Base-by-base conservation (phyloP, 2,797 vertebrate species). In the Labeo calbasu region DNA sequence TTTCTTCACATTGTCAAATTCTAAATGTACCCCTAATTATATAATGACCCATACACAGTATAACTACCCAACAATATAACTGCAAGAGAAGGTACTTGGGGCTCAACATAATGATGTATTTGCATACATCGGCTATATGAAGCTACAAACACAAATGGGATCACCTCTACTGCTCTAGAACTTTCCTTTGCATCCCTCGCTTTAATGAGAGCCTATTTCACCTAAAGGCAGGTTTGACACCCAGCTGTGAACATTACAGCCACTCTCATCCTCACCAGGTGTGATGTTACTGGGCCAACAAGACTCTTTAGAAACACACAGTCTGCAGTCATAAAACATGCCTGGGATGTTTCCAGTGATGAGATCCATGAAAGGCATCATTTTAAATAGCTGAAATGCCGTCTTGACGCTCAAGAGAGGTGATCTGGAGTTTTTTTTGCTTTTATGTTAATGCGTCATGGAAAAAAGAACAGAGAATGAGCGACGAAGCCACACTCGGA, bases 271-370 rank as follows among this genome's bases (percentile, higher is more conserved):
- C 51, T 71, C 50, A 28, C 81, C 84, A 86, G 86, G 85, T 87
- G 85, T 65, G 76, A 83, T 15, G 76, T 73, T 40, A 48, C 46
- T 36, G 32, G 32, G 25, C 0, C 14, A 63, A 61, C 57, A 48
- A 55, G 21, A n/a, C n/a, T 81, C 88, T 79, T 55, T 15, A 89
- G 73, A 84, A 70, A 72, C 23, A 87, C 25, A 75, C 9, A 0
- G 1, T 19, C 12, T 10, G 21, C 9, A 88, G 85, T 90, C 14
- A 77, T 12, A 32, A 43, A 79, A 65, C 12, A 69, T 77, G 86
- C 85, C 89, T 92, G 84, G 88, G 93, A 92, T 89, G 85, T 77
- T 76, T 79, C 10, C 90, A 91, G 90, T 91, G 77, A 92, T 88
- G 90, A 88, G 89, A 91, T 87, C 66, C 63, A 7, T 53, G 82